Evolutionary conservation across 2,113 vertebrate species (phyloP), one percentile per base, ranked within the genome.

Genomic region (Pelusios castaneus): DNA sequence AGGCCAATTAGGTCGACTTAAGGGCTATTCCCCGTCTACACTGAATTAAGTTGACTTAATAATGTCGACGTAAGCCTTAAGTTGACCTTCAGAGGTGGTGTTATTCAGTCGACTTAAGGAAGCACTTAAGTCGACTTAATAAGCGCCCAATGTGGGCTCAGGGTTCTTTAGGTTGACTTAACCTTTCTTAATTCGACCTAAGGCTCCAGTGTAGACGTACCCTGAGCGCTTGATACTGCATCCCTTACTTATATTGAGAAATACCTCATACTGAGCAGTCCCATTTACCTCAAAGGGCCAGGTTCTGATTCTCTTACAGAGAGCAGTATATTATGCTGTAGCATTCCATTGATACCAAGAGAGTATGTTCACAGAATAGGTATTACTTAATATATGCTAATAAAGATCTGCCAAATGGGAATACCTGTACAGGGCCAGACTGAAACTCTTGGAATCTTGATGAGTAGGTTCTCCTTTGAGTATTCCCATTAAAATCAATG

Each of bases 191-290:
- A n/a, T n/a, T n/a, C n/a, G n/a, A n/a, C n/a, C n/a, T n/a, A n/a
- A n/a, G n/a, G n/a, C n/a, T n/a, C n/a, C n/a, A n/a, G n/a, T n/a
- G n/a, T n/a, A n/a, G n/a, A n/a, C n/a, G n/a, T n/a, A n/a, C n/a
- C n/a, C n/a, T n/a, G n/a, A n/a, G n/a, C n/a, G n/a, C 60, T 34
- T 92, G 87, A 95, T 91, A 52, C 43, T 78, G 95, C 52, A 38
- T 79, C 80, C 41, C 76, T 91, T 31, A 38, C 8, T 9, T 13
- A 55, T 51, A 29, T 34, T 94, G 45, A 80, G 45, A 84, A n/a
- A 63, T 81, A 78, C 56, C 21, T 89, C 78, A 87, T 41, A 8
- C n/a, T 29, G 70, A 79, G 70, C 85, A 52, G 84, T 87, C 34
- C 31, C 54, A 83, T 92, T 76, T 77, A 87, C 89, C 80, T 75